Percentiles rank a stretch among this genome's conserved stretches.
Conservation (phyloP, 2,113 vertebrate genomes). For the Eulacestoma nigropectus region DNA sequence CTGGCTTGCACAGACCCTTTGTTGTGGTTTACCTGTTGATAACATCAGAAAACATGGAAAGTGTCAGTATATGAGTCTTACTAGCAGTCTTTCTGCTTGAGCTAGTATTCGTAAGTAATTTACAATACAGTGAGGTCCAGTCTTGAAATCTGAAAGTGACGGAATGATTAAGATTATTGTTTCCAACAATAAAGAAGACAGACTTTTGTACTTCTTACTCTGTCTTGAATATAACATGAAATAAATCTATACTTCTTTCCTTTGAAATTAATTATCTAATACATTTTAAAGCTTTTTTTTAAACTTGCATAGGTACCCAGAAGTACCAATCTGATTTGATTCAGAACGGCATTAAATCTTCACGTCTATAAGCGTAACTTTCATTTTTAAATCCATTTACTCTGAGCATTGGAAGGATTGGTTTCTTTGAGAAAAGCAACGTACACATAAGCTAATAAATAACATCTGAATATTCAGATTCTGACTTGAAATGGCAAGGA, state of each 20-base stretch:
- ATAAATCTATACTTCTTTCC: not conserved
- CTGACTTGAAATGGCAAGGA: not conserved
- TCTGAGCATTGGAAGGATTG: not conserved
- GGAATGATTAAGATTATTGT: not conserved
- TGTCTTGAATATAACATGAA: not conserved
- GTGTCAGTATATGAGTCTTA: not conserved
- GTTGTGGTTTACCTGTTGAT: not conserved
- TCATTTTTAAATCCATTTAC: not conserved
- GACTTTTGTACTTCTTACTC: not conserved
- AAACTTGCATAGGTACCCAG: not conserved
- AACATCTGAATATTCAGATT: not conserved
- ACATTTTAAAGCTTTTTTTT: not conserved
- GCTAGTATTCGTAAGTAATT: not conserved
- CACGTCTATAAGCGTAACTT: not conserved
- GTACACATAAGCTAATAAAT: not conserved
- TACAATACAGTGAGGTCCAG: not conserved
- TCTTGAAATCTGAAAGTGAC: not conserved
- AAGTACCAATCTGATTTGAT: not conserved
- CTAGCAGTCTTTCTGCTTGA: not conserved
- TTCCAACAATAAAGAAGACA: not conserved
- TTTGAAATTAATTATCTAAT: not conserved
- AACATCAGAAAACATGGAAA: not conserved
- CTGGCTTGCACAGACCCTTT: not conserved
- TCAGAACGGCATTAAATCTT: not conserved
- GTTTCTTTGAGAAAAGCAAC: not conserved